Evolutionary conservation across 2,113 vertebrate genomes (phyloP), one percentile per base, ranked within the genome.

Genomic region (Amazona guildingii): DNA sequence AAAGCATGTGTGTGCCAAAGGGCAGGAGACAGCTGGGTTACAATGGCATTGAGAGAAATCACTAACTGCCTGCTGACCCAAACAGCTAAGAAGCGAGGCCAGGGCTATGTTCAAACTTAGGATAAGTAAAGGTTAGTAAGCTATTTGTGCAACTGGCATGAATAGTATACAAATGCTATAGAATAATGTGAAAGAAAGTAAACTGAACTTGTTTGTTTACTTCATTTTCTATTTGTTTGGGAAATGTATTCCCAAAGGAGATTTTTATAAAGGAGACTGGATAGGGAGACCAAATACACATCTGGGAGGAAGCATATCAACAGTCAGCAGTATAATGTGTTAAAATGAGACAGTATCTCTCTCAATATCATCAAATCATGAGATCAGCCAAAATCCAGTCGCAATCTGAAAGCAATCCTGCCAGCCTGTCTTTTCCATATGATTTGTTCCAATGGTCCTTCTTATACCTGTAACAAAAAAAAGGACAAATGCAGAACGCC

Each of bases 11-110:
- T 17, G 20, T 4, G 8, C 61, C 67, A 73, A 77, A 95, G 68
- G 66, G 72, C 78, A 90, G 67, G 51, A 94, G 80, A 9, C 86
- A 95, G 94, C 86, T 93, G 90, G 52, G 74, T 49, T 88, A 3
- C 46, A 35, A 70, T 66, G 43, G 44, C 81, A 43, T 1, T n/a
- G 87, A 35, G 67, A 41, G 77, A 66, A 85, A 73, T 52, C 52
- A 7, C 62, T 48, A 72, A 51, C 76, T 39, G 76, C 73, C 80
- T 82, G 57, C 52, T 92, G 73, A 52, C 37, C 69, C 80, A 66
- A 66, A 69, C 0, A 0, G 57, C 69, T 72, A 31, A 72, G 66
- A 24, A 57, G 39, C 0, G 0, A 86, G 88, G 43, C 24, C 69
- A 75, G 48, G 39, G 24, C 48, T 83, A 0, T 20, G 48, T 35